These are phyloP conservation scores for Eurytoma adleriae DNA, from an alignment of 2,888 invertebrate genomes.

Conservation along the genomic window DNA sequence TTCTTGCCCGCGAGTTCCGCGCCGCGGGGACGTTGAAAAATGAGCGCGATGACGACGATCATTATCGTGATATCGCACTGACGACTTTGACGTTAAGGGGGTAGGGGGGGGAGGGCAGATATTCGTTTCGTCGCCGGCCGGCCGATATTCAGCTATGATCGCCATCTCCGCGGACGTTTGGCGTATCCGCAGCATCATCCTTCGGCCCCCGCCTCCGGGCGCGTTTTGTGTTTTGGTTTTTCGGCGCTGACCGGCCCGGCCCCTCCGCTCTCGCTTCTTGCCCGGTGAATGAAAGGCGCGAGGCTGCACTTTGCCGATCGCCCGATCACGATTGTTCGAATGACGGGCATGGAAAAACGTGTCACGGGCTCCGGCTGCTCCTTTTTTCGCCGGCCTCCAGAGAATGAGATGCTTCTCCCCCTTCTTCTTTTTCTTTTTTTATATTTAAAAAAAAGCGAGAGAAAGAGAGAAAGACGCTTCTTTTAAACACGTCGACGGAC, in stretches of 20 bases:
- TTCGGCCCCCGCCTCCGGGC: conserved; percentile 1
- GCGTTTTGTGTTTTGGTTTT: conserved; percentile 19
- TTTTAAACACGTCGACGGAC: too few species aligned
- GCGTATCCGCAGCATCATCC: conserved; percentile 49
- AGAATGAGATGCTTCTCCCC: neutral
- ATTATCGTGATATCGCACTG: conserved; percentile 55
- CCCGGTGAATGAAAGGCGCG: conserved; percentile 18
- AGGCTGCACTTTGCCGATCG: conserved; percentile 21
- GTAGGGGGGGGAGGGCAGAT: too few species aligned
- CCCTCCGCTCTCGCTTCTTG: neutral
- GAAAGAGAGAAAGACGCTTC: too few species aligned
- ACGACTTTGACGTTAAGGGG: conserved; percentile 54
- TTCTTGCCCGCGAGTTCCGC: conserved; percentile 47
- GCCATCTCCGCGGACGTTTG: conserved; percentile 45
- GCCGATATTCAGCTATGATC: conserved; percentile 51
- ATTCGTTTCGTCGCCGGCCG: conserved; percentile 38
- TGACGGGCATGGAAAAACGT: neutral
- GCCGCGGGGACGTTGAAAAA: conserved; percentile 52
- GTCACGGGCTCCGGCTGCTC: neutral
- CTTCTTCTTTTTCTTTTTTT: neutral
- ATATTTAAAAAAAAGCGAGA: too few species aligned
- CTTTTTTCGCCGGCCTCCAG: neutral
- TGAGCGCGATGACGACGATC: conserved; percentile 56
- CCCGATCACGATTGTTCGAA: neutral
- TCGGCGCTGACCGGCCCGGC: neutral